A percentile compares a stretch with the other conserved stretches of the same genome.
Conservation (phyloP, 2,797 vertebrate genomes). For the Steatocranus sp. region DNA sequence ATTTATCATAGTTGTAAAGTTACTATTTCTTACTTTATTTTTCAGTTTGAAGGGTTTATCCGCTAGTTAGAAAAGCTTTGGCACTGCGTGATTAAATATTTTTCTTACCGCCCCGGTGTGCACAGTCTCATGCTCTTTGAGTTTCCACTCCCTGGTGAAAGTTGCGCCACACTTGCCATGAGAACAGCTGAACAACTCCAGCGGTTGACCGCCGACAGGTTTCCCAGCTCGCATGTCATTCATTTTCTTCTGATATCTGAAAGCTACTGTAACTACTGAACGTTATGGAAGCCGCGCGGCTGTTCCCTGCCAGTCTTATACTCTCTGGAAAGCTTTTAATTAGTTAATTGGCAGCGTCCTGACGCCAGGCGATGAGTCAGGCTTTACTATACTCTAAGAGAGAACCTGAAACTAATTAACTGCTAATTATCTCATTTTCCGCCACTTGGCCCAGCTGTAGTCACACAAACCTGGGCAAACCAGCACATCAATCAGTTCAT, state of each 20-base stretch:
- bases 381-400: background rate
- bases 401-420: constrained; percentile 21
- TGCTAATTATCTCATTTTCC: constrained; percentile 14
- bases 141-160: constrained; percentile 64
- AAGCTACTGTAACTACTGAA: rapidly evolving
- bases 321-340: background rate
- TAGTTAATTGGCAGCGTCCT: constrained; percentile 6
- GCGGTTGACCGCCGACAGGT: background rate
- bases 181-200: constrained; percentile 52
- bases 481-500: background rate
- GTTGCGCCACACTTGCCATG: constrained; percentile 59
- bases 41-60: background rate
- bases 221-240: background rate
- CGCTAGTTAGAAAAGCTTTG: background rate
- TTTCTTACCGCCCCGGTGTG: constrained; percentile 71
- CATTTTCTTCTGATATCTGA: constrained; percentile 25
- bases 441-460: background rate
- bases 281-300: background rate
- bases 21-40: background rate
- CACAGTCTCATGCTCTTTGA: constrained; percentile 65
- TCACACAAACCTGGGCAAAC: background rate
- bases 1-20: background rate
- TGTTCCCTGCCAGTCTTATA: constrained; percentile 17
- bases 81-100: rapidly evolving
- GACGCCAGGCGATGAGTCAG: background rate